These are phyloP conservation scores for Blastobasis lacticolella DNA, from an alignment of 2,888 invertebrate species.

Conservation along the genomic window DNA sequence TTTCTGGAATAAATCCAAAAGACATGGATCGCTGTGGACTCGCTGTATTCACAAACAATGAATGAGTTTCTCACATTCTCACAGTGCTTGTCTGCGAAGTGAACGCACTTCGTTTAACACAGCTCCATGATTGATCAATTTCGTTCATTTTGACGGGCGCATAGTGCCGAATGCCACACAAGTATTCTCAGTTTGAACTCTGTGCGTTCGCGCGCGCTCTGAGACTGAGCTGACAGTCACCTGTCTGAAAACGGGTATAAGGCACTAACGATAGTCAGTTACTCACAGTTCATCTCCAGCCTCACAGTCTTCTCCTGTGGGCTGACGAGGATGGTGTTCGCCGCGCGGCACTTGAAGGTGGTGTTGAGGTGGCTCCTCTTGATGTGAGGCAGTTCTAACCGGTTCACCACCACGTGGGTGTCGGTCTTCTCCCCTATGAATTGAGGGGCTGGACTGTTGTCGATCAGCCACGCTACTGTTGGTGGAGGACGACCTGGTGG, in stretches of 20 bases:
- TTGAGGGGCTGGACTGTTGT: slow-evolving; percentile 81
- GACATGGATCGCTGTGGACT: too few relatives aligned
- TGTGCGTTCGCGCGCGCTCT: too few relatives aligned
- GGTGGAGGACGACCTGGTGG: slow-evolving; percentile 85
- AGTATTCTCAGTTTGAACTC: too few relatives aligned
- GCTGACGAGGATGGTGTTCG: slow-evolving; percentile 89
- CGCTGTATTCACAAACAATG: too few relatives aligned
- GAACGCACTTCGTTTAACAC: too few relatives aligned
- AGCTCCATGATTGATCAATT: too few relatives aligned
- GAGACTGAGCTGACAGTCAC: too few relatives aligned
- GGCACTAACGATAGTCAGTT: neutral
- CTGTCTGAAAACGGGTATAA: neutral
- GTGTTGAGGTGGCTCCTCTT: slow-evolving; percentile 86
- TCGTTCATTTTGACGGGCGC: too few relatives aligned
- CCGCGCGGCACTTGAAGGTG: slow-evolving; percentile 90
- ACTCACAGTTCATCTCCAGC: slow-evolving; percentile 89
- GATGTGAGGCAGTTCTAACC: slow-evolving; percentile 82
- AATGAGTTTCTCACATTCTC: too few relatives aligned
- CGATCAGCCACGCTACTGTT: slow-evolving; percentile 89
- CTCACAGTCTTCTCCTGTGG: slow-evolving; percentile 88
- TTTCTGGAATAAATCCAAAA: too few relatives aligned
- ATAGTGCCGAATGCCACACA: too few relatives aligned
- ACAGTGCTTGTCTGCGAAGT: too few relatives aligned
- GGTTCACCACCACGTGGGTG: slow-evolving; percentile 85
- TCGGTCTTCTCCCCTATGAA: slow-evolving; percentile 81